phyloP scores from a whole-genome alignment of 1,140 invertebrate genomes.

The Drosophila micromelanica region DNA sequence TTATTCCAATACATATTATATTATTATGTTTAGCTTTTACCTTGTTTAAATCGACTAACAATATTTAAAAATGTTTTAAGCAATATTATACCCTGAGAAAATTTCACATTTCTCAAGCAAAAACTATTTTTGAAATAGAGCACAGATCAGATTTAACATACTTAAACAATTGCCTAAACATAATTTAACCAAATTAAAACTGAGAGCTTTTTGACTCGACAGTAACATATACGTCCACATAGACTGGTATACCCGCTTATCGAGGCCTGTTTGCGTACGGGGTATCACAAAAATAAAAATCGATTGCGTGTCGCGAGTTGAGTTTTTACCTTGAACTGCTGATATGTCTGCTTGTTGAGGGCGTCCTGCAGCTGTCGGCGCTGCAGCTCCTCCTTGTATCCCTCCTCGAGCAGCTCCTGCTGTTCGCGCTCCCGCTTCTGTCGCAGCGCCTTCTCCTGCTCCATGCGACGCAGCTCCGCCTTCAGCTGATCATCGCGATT shows the following conservation, averaged over 20 bases:
- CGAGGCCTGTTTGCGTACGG: not conserved
- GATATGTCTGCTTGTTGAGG: constrained; percentile 97
- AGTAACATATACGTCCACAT: not conserved
- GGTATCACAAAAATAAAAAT: constrained; percentile 50
- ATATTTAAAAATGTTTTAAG: too few species aligned
- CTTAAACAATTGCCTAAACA: too few species aligned
- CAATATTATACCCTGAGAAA: too few species aligned
- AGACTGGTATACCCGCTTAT: not conserved
- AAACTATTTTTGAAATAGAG: too few species aligned
- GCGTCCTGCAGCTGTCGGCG: constrained; percentile 96
- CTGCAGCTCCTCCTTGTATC: constrained; percentile 88
- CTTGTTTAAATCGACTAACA: too few species aligned
- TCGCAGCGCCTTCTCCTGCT: constrained; percentile 84
- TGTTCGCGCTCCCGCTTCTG: constrained; percentile 85
- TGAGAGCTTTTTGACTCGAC: too few species aligned
- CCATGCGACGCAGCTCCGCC: constrained; percentile 81
- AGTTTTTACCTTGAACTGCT: constrained; percentile 92
- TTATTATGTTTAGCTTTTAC: too few species aligned
- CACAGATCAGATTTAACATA: too few species aligned
- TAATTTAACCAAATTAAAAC: too few species aligned
- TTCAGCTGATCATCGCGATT: constrained; percentile 91
- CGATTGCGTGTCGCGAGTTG: constrained; percentile 29
- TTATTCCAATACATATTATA: too few species aligned
- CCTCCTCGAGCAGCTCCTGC: constrained; percentile 86
- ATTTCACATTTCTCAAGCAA: too few species aligned